Conservation (phyloP, 2,797 vertebrate genomes). For the Sebastes paucispinis region DNA sequence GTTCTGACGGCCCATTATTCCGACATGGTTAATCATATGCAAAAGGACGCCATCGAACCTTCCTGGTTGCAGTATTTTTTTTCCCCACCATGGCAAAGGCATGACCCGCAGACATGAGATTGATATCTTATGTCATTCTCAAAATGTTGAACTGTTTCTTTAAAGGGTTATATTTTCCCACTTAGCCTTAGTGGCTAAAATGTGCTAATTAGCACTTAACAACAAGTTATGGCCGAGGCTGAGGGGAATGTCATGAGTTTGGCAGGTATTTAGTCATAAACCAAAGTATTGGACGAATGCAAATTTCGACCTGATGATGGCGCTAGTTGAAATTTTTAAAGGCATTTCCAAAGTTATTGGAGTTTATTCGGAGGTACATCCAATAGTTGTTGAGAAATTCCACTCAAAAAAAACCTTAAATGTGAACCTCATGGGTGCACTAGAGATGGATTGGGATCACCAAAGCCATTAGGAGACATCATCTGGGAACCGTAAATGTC, state of each 20-base stretch:
- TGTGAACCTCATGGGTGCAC: neutral
- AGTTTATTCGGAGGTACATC: neutral
- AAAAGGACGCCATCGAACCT: no score
- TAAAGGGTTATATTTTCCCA: neutral
- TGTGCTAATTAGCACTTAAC: neutral
- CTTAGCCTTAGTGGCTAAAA: neutral
- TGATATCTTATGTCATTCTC: neutral
- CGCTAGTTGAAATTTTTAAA: neutral
- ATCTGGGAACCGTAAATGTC: neutral
- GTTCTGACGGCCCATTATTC: no score
- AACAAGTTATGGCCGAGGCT: neutral
- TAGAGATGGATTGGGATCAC: neutral
- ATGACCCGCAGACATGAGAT: neutral
- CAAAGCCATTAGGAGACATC: neutral
- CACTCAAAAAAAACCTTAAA: neutral
- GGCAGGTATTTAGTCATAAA: neutral
- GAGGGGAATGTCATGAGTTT: neutral
- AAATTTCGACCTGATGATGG: neutral
- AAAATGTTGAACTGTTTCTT: neutral
- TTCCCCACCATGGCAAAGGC: no score
- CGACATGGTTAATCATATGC: no score
- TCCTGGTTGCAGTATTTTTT: no score
- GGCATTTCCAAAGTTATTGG: neutral
- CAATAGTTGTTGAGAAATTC: neutral
- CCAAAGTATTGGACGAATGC: neutral